phyloP scores from a whole-genome alignment of 2,888 invertebrate species.

The Sphinx pinastri region DNA sequence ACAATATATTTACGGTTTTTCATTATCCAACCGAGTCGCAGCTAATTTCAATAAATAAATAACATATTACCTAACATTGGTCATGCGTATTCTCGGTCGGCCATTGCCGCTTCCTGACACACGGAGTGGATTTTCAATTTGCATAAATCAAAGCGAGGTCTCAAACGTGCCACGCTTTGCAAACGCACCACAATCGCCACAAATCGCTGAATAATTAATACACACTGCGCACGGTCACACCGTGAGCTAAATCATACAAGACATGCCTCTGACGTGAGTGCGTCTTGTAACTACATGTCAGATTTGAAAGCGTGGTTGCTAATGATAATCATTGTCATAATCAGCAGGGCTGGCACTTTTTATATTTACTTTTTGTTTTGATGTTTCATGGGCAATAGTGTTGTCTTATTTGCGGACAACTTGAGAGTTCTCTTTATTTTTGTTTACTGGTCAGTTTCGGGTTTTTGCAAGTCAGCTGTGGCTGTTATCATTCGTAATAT shows the following conservation, averaged over 20 bases:
- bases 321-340: neutral
- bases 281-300: constrained; percentile 14
- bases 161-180: constrained; percentile 21
- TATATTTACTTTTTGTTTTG: neutral
- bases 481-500: too few relatives aligned
- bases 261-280: constrained; percentile 19
- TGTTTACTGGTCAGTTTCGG: too few relatives aligned
- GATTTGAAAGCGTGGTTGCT: neutral
- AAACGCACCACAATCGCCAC: constrained; percentile 22
- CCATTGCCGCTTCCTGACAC: constrained; percentile 47
- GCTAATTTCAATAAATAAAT: constrained; percentile 22
- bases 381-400: neutral
- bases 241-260: constrained; percentile 17
- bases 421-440: too few relatives aligned
- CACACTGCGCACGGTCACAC: constrained; percentile 9
- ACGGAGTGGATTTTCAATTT: constrained; percentile 58
- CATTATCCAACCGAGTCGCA: neutral
- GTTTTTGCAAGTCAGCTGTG: too few relatives aligned
- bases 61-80: constrained; percentile 30
- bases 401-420: neutral
- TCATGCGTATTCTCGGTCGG: constrained; percentile 46
- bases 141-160: constrained; percentile 63
- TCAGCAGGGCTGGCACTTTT: neutral
- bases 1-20: neutral
- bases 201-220: constrained; percentile 25